A percentile compares a stretch with the other conserved stretches of the same genome.
Conservation (phyloP, 2,113 vertebrate genomes). For the Aspiorhynchus laticeps region DNA sequence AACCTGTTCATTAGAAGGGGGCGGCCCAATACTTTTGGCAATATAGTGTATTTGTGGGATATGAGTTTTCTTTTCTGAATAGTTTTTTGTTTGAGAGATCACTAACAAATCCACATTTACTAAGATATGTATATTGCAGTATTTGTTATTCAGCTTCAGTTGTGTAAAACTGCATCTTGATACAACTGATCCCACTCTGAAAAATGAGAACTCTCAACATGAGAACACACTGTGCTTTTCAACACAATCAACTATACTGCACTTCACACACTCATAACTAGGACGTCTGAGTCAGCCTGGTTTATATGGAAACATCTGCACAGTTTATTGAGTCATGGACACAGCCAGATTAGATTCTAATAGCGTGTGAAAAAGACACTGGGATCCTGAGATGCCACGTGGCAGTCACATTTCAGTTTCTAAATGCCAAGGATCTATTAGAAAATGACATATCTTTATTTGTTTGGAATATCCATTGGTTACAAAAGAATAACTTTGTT, state of each 20-base stretch:
- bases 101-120: neutral
- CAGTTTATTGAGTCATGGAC: constrained; percentile 61
- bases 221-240: constrained; percentile 35
- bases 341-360: constrained; percentile 54
- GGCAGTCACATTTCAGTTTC: constrained; percentile 16
- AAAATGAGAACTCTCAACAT: constrained; percentile 28
- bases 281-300: constrained; percentile 56
- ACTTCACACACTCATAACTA: neutral
- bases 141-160: neutral
- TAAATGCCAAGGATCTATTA: neutral
- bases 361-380: constrained; percentile 44
- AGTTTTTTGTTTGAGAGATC: neutral
- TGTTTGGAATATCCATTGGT: neutral
- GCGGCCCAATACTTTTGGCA: too few relatives aligned
- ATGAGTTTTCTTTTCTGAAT: neutral
- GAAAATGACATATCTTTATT: neutral
- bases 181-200: neutral
- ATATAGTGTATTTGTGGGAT: constrained; percentile 4
- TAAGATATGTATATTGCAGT: neutral
- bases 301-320: constrained; percentile 70
- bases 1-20: too few relatives aligned
- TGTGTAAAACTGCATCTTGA: neutral
- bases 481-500: neutral
- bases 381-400: neutral
- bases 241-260: neutral